Percentiles rank a stretch among this genome's conserved stretches.
phyloP scores from a whole-genome alignment of 2,888 invertebrate genomes.

The Diloba caeruleocephala region DNA sequence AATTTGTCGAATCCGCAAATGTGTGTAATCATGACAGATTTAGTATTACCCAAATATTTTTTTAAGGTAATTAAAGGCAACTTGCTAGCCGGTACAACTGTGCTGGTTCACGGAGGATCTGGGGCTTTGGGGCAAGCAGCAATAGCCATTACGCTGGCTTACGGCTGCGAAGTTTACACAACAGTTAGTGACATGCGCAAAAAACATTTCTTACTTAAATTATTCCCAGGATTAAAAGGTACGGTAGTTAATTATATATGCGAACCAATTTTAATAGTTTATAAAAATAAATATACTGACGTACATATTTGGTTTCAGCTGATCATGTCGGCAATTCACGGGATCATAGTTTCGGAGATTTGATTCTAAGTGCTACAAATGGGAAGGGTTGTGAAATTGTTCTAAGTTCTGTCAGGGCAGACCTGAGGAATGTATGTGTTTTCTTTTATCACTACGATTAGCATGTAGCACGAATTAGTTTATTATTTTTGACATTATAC shows the following conservation, averaged over 20 bases:
- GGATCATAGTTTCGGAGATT: conserved; percentile 66
- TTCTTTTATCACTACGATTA: not conserved
- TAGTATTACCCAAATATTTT: not conserved
- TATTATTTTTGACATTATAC: not conserved
- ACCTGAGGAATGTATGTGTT: conserved; percentile 67
- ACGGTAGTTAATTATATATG: too few relatives aligned
- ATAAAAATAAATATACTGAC: not conserved
- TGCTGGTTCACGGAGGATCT: conserved; percentile 60
- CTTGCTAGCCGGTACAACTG: conserved; percentile 33
- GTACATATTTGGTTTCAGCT: conserved; percentile 56
- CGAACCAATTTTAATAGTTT: too few relatives aligned
- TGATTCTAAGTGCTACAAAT: conserved; percentile 62
- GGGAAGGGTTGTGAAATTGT: conserved; percentile 67
- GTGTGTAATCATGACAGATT: too few relatives aligned
- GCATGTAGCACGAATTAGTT: too few relatives aligned
- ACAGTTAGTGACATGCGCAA: conserved; percentile 73
- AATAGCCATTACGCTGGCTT: conserved; percentile 68
- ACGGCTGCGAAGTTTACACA: conserved; percentile 70
- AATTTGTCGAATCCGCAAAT: too few relatives aligned
- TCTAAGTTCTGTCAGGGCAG: conserved; percentile 62
- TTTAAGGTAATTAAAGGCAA: conserved; percentile 53
- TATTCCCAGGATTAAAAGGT: conserved; percentile 74
- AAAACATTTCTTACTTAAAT: conserved; percentile 68
- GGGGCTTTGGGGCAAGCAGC: conserved; percentile 78
- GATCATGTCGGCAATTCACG: conserved; percentile 73